These are phyloP conservation scores for Montipora sp. DNA, from an alignment of 64 coral and sea anemone species.

Conservation along the genomic window DNA sequence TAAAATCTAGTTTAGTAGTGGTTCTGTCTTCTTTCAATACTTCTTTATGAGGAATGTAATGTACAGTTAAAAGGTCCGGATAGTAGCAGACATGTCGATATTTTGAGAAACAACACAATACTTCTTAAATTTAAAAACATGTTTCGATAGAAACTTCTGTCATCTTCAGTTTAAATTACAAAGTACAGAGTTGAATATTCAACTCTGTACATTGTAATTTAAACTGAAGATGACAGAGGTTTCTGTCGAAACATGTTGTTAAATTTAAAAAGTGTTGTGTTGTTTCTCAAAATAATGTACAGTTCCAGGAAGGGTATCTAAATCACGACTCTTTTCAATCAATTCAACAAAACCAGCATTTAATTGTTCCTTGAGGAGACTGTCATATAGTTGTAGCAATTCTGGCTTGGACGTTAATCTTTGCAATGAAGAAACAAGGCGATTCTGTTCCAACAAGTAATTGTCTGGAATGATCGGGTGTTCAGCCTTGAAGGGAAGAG, in stretches of 20 bases:
- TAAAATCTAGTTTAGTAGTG: conserved; percentile 28
- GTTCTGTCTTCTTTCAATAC: conserved; percentile 14
- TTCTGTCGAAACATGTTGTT: too few relatives aligned
- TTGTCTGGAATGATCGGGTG: conserved; percentile 73
- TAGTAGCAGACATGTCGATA: too few relatives aligned
- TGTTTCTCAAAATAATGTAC: not conserved
- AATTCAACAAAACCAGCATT: conserved; percentile 39
- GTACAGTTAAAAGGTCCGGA: not conserved
- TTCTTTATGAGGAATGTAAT: conserved; percentile 46
- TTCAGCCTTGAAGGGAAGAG: conserved; percentile 49
- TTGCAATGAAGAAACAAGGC: conserved; percentile 16
- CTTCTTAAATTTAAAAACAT: too few relatives aligned
- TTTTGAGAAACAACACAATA: too few relatives aligned
- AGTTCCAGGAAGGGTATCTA: not conserved
- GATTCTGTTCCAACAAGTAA: not conserved
- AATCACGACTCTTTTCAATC: not conserved
- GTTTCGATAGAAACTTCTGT: too few relatives aligned
- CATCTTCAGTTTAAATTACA: too few relatives aligned
- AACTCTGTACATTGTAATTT: too few relatives aligned
- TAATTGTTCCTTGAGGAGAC: conserved; percentile 52
- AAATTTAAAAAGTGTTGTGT: too few relatives aligned
- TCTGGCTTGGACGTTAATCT: conserved; percentile 24
- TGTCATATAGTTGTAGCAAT: conserved; percentile 47
- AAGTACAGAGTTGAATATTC: too few relatives aligned
- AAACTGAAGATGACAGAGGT: too few relatives aligned